phyloP scores from a whole-genome alignment of 2,797 vertebrate genomes.

The Gallirallus australis region DNA sequence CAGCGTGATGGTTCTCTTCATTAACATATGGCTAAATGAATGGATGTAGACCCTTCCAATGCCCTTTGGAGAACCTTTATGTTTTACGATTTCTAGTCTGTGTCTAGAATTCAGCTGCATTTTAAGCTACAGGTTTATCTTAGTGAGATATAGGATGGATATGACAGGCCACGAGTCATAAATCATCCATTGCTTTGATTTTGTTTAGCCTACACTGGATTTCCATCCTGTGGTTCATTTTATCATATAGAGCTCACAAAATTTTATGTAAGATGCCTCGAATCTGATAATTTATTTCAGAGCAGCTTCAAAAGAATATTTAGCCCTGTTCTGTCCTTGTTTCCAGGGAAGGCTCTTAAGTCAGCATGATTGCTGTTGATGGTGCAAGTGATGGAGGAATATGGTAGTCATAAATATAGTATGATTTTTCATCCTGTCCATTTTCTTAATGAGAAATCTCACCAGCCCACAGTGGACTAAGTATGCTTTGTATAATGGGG shows the following conservation, averaged over 20 bases:
- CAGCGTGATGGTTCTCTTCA: rapidly evolving
- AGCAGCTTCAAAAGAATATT: background rate
- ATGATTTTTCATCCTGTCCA: background rate
- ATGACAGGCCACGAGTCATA: background rate
- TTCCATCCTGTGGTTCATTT: background rate
- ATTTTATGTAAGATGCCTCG: background rate
- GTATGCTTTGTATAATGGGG: background rate
- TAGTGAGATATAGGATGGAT: background rate
- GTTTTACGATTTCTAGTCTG: background rate
- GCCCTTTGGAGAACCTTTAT: background rate
- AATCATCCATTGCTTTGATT: background rate
- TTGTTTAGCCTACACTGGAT: background rate
- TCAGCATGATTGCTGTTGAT: background rate
- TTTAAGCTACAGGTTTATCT: background rate
- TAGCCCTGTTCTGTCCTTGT: background rate
- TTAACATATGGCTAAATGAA: background rate
- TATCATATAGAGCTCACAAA: background rate
- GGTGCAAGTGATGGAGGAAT: background rate
- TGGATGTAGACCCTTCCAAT: background rate
- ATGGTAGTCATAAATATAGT: background rate
- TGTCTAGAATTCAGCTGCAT: background rate
- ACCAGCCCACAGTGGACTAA: rapidly evolving
- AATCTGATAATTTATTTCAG: background rate
- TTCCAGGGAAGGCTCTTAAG: background rate
- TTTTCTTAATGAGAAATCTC: background rate